phyloP scores from a whole-genome alignment of 1,140 invertebrate species.

The Zaprionus nigranus region DNA sequence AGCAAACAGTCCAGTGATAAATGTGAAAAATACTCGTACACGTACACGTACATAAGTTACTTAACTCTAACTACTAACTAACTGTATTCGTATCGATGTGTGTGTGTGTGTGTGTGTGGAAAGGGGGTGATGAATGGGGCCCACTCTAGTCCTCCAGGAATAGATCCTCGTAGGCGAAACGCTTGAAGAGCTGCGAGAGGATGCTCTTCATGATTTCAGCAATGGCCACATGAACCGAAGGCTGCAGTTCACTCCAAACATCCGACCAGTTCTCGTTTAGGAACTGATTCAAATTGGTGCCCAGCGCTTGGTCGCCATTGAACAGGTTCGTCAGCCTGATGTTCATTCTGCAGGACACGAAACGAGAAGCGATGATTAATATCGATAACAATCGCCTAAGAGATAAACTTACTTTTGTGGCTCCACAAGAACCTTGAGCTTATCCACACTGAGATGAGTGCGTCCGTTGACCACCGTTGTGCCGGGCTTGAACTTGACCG shows the following conservation, averaged over 20 bases:
- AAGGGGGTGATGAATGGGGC: background rate
- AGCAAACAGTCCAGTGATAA: conserved; percentile 54
- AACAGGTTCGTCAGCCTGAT: conserved; percentile 89
- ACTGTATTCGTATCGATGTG: background rate
- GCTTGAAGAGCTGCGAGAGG: conserved; percentile 68
- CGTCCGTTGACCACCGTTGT: conserved; percentile 62
- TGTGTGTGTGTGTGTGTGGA: background rate
- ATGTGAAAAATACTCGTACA: conserved; percentile 76
- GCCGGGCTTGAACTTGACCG: conserved; percentile 79
- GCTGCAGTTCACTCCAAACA: conserved; percentile 86
- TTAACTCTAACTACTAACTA: conserved; percentile 33
- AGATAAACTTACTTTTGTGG: conserved; percentile 66
- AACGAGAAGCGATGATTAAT: background rate
- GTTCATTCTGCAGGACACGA: conserved; percentile 85
- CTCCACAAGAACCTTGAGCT: conserved; percentile 78
- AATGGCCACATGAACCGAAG: conserved; percentile 86
- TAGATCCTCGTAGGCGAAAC: conserved; percentile 79
- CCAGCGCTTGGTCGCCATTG: conserved; percentile 88
- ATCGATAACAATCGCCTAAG: background rate
- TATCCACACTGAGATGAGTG: conserved; percentile 72
- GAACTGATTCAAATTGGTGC: conserved; percentile 87
- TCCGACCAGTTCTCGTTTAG: conserved; percentile 87
- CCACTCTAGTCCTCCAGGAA: conserved; percentile 62
- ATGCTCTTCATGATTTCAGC: conserved; percentile 86
- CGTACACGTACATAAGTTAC: conserved; percentile 38